Conservation (phyloP, 2,888 invertebrate species). For the Oscheius myriophilus region DNA sequence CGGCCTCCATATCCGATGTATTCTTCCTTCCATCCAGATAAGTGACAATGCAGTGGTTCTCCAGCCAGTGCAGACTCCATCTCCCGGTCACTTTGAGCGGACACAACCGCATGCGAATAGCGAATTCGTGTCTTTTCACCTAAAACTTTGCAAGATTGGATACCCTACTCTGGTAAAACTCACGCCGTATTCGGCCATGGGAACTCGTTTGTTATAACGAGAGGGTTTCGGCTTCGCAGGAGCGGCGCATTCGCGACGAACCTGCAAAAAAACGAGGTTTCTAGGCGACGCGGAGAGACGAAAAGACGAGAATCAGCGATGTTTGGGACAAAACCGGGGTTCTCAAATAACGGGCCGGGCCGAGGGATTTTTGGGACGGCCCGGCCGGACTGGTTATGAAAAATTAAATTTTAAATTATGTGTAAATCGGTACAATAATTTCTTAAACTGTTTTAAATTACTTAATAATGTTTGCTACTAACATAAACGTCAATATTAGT, state of each 20-base stretch:
- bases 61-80: conserved; percentile 24
- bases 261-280: not conserved
- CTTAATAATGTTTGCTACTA: too few species aligned
- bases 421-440: too few species aligned
- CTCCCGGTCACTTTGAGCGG: conserved; percentile 1
- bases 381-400: too few species aligned
- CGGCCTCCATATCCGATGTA: conserved; percentile 16
- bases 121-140: conserved; percentile 12
- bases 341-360: too few species aligned
- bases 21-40: conserved; percentile 13
- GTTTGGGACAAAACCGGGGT: too few species aligned
- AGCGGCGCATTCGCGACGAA: conserved; percentile 13
- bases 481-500: too few species aligned
- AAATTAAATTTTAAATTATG: too few species aligned
- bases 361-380: too few species aligned
- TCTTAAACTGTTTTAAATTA: too few species aligned
- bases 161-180: not conserved
- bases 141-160: not conserved
- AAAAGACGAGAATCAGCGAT: too few species aligned
- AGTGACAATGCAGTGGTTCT: conserved; percentile 22
- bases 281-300: too few species aligned
- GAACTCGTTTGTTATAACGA: not conserved
- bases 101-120: conserved; percentile 2
- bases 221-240: conserved; percentile 12
- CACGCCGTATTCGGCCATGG: conserved; percentile 16